Evolutionary conservation across 1,140 invertebrate species (phyloP).

Genomic region (Steinernema khuongi): DNA sequence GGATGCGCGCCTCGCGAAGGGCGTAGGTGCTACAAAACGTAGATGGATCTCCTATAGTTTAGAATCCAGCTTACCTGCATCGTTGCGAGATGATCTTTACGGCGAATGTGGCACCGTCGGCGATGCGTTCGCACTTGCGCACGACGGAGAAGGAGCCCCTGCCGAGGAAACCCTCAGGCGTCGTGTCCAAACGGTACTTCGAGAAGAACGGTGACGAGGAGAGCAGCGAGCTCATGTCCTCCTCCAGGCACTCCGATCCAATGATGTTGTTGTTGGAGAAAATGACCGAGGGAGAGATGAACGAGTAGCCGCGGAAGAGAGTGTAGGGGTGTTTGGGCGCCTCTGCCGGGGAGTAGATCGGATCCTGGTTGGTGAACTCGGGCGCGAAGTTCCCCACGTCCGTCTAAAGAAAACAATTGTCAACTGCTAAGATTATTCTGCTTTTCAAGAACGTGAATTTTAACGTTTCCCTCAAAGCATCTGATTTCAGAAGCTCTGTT

Average conservation of each 20-base stretch:
- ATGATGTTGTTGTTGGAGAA: slow-evolving; percentile 75
- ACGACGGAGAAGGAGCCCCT: slow-evolving; percentile 85
- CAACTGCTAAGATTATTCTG: slow-evolving; percentile 13
- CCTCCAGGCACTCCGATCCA: slow-evolving; percentile 63
- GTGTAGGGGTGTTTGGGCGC: slow-evolving; percentile 70
- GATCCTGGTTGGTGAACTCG: slow-evolving; percentile 84
- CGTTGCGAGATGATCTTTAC: slow-evolving; percentile 83
- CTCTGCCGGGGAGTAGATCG: slow-evolving; percentile 81
- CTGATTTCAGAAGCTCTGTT: no score
- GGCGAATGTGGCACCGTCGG: slow-evolving; percentile 72
- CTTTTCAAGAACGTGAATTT: no score
- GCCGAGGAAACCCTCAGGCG: slow-evolving; percentile 68
- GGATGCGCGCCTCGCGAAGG: slow-evolving; percentile 71
- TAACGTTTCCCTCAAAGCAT: no score
- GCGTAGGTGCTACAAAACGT: slow-evolving; percentile 68
- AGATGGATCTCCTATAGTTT: no score
- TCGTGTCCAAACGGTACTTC: slow-evolving; percentile 71
- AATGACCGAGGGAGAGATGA: slow-evolving; percentile 82
- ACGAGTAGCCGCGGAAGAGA: slow-evolving; percentile 88
- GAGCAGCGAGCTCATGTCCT: slow-evolving; percentile 45
- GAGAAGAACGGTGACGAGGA: slow-evolving; percentile 77
- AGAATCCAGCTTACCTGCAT: no score
- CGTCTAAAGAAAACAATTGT: slow-evolving; percentile 59
- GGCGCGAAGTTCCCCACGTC: slow-evolving; percentile 92
- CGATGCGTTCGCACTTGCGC: slow-evolving; percentile 71